phyloP scores from a whole-genome alignment of 2,888 invertebrate species.

The Lepidocyrtoides sp. region DNA sequence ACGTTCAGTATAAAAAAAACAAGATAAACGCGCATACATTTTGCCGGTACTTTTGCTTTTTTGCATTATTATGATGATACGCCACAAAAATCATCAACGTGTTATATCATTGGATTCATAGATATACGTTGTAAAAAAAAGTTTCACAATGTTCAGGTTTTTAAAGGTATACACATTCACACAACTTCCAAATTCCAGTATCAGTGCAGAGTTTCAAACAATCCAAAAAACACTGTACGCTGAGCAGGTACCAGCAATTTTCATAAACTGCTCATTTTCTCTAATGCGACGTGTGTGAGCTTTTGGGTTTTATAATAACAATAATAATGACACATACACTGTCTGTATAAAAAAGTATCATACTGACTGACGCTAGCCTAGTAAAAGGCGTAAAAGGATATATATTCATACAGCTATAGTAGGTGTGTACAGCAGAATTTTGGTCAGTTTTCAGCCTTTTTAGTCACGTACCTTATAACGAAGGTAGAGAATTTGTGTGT shows the following conservation, averaged over 20 bases:
- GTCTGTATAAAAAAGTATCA: background rate
- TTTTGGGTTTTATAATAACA: conserved; percentile 53
- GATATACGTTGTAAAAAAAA: background rate
- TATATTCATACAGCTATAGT: background rate
- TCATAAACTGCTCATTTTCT: conserved; percentile 63
- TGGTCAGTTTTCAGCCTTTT: conserved; percentile 62
- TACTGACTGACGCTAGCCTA: conserved; percentile 31
- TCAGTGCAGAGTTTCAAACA: background rate
- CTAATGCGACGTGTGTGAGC: conserved; percentile 77
- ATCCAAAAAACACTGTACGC: background rate
- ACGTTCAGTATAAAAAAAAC: background rate
- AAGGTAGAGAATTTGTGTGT: conserved; percentile 18
- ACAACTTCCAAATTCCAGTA: conserved; percentile 54
- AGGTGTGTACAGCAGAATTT: background rate
- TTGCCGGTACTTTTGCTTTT: background rate
- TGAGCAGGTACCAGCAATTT: conserved; percentile 65
- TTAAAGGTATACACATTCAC: no score
- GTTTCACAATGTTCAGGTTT: background rate
- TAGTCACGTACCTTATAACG: conserved; percentile 69
- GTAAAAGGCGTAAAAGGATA: conserved; percentile 32
- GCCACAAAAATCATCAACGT: background rate
- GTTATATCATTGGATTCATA: background rate
- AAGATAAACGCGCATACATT: background rate
- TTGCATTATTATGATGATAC: conserved; percentile 17
- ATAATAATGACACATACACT: background rate